Percentiles rank a stretch among this genome's conserved stretches.
Evolutionary conservation across 64 coral and sea anemone genomes (phyloP).

Genomic region (Montipora capricornis): DNA sequence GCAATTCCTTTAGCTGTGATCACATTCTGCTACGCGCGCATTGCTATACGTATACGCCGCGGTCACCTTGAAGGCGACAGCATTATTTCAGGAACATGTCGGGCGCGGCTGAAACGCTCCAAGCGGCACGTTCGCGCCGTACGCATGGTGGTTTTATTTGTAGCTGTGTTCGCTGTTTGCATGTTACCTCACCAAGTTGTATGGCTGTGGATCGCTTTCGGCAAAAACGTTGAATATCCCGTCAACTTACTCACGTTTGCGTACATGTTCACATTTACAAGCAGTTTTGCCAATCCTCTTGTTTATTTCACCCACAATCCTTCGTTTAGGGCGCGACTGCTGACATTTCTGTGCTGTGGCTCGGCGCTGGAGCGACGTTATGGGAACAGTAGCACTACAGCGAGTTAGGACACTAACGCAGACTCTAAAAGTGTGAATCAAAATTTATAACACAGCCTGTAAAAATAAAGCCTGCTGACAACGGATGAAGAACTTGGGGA

Average conservation of each 20-base stretch:
- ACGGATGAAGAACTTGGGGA: too few relatives aligned
- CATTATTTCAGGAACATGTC: constrained; percentile 65
- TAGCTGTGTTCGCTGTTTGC: constrained; percentile 80
- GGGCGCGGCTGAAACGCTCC: constrained; percentile 51
- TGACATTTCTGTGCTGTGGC: not conserved
- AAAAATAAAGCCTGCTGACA: too few relatives aligned
- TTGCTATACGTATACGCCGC: constrained; percentile 54
- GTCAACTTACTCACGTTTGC: constrained; percentile 62
- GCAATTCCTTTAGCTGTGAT: constrained; percentile 67
- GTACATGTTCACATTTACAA: constrained; percentile 85
- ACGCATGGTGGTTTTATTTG: constrained; percentile 73
- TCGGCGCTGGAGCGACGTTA: not conserved
- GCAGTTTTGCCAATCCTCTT: constrained; percentile 79
- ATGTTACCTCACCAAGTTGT: constrained; percentile 90
- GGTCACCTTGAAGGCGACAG: constrained; percentile 28
- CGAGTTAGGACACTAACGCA: not conserved
- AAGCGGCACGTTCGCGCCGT: constrained; percentile 60
- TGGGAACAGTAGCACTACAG: not conserved
- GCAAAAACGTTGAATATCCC: constrained; percentile 7
- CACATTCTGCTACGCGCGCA: constrained; percentile 68
- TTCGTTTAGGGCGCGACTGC: constrained; percentile 36
- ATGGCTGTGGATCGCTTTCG: constrained; percentile 71
- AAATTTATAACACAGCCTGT: not conserved
- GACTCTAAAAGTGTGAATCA: not conserved
- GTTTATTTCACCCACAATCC: constrained; percentile 82